Evolutionary conservation across 2,888 invertebrate species (phyloP), one percentile per base, ranked within the genome.

Genomic region (Anarsia innoxiella): DNA sequence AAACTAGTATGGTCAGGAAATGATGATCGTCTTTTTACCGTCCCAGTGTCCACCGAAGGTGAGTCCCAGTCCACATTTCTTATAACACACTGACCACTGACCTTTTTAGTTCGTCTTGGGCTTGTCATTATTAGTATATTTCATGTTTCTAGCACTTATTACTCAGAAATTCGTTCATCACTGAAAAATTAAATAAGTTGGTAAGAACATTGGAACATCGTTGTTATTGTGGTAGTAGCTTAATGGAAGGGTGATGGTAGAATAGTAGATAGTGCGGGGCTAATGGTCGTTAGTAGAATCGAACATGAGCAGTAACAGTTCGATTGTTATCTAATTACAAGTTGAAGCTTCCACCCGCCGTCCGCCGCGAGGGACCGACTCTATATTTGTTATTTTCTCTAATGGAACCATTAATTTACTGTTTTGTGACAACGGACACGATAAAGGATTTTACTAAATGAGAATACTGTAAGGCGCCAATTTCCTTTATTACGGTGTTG

Each of bases 61-160:
- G 89, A 90, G 64, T 92, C 91, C 91, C 91, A 92, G 62, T 92
- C 92, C 46, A 89, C 59, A 48, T 66, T 71, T 53, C 70, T 77
- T 39, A 67, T 54, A 46, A 64, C 54, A 64, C 76, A 72, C 59
- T 76, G 78, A 56, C 66, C 67, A 45, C 61, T 67, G 72, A 61
- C 68, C 48, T 77, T 79, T 74, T 76, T 79, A 55, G 69, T 67
- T 56, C 77, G 80, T 73, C 83, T 83, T 55, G 80, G 85, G 60
- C 84, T 86, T 58, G 83, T 82, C 86, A 86, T 86, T 74, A 80
- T 83, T 64, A 41, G 40, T 23, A 14, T 19, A 19, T 8, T 5
- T 19, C 19, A 19, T n/a, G n/a, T n/a, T n/a, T n/a, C n/a, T n/a
- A n/a, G 4, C 23, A 6, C 23, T 4, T 8, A 23, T 23, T 23